Evolutionary conservation across 1,140 invertebrate genomes (phyloP), one percentile per base, ranked within the genome.

Genomic region (Aphidius gifuensis): DNA sequence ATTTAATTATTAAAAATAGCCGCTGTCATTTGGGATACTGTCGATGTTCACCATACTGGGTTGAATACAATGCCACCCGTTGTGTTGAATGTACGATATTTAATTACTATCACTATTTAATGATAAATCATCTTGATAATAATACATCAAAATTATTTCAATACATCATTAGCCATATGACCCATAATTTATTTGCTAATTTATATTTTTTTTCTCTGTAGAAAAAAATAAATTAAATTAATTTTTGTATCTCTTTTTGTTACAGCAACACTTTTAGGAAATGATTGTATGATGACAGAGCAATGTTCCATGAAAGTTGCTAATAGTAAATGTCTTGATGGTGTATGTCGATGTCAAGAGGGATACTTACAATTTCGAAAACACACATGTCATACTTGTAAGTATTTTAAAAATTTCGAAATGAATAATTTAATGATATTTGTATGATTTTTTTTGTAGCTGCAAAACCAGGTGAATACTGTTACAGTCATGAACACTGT

Each of bases 401-500:
- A 92, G 92, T 64, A 45, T 45, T 57, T 9, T 7, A 38, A 53
- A 9, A 39, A 39, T 7, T 9, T 49, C 5, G 0, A 8, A 49
- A 9, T 23, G 48, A 8, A 21, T 6, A 49, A 16, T 4, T 21
- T 49, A 16, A 49, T 49, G 4, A 6, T 16, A 23, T 49, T 8
- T 8, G 0, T 0, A 16, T 16, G 16, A 11, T 45, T 45, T 32
- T 60, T 54, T 55, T 83, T 86, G 53, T 81, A 96, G 93, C 92
- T 69, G 90, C 92, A n/a, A 87, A 86, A 72, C 85, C 92, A 21
- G 91, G 90, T 51, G 87, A 93, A 64, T 89, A 93, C n/a, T 96
- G 93, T 74, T 93, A 94, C 77, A 93, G 90, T 71, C 90, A 94
- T 72, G 87, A 88, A 49, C 92, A 95, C 73, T 96, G 93, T 74